Conservation (phyloP, 2,888 invertebrate genomes). For the Trachelus troglodyta region DNA sequence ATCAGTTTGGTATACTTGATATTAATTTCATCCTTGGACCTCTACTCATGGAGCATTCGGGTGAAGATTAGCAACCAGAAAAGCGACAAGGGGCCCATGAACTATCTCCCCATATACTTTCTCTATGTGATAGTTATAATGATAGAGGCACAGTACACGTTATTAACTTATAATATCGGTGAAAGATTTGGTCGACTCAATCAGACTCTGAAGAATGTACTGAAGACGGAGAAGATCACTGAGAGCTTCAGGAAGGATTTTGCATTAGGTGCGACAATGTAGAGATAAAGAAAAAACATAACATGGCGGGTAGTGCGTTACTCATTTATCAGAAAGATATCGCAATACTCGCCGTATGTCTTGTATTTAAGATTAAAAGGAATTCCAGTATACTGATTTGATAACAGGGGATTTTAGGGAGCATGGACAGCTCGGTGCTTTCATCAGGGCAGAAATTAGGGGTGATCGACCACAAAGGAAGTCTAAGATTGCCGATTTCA, state of each 20-base stretch:
- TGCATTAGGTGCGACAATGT: conserved; percentile 17
- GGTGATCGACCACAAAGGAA: conserved; percentile 23
- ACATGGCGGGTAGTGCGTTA: not conserved
- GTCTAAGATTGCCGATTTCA: conserved; percentile 26
- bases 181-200: conserved; percentile 71
- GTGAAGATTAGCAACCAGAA: conserved; percentile 31
- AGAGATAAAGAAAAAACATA: not conserved
- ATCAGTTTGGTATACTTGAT: conserved; percentile 41
- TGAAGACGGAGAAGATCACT: conserved; percentile 40
- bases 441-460: conserved; percentile 32
- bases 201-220: conserved; percentile 67
- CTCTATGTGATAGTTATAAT: conserved; percentile 72
- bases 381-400: not conserved
- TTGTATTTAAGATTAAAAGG: not conserved
- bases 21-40: conserved; percentile 45
- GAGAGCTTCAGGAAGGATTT: conserved; percentile 44
- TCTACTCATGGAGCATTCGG: conserved; percentile 44
- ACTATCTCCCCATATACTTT: conserved; percentile 72
- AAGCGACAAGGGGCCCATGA: conserved; percentile 59
- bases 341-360: not conserved
- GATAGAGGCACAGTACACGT: conserved; percentile 72
- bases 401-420: conserved; percentile 25
- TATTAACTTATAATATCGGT: conserved; percentile 71
- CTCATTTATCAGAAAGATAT: not conserved
- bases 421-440: conserved; percentile 26